These are phyloP conservation scores for Trochalopteron elliotii DNA, from an alignment of 2,113 vertebrate species.

Conservation along the genomic window DNA sequence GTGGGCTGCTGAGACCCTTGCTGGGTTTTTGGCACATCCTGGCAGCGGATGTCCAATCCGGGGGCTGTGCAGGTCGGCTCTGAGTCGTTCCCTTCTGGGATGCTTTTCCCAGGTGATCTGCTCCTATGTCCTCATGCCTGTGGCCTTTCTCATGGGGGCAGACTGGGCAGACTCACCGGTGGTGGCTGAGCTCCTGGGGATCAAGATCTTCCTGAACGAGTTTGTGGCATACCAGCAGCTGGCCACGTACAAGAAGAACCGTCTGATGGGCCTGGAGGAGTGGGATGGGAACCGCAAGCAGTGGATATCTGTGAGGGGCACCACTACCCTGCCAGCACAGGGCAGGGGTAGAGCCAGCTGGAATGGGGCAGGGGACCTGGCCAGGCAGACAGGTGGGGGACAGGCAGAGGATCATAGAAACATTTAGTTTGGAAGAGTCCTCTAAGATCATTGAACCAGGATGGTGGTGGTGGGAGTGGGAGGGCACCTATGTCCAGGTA, in stretches of 20 bases:
- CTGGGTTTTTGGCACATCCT: not conserved
- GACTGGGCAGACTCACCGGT: constrained; percentile 80
- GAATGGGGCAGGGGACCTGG: not conserved
- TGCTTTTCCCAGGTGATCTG: constrained; percentile 83
- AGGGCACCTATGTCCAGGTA: not conserved
- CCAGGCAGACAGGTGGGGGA: not conserved
- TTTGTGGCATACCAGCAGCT: constrained; percentile 91
- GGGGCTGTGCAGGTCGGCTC: not conserved
- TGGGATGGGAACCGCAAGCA: constrained; percentile 63
- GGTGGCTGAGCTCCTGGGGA: constrained; percentile 89
- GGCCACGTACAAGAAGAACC: constrained; percentile 77
- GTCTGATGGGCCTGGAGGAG: constrained; percentile 77
- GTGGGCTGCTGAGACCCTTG: not conserved
- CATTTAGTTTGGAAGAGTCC: not conserved
- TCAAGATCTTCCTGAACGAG: constrained; percentile 93
- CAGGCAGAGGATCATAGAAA: not conserved
- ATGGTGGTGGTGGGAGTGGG: not conserved
- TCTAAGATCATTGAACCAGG: not conserved
- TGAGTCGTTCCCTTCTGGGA: not conserved
- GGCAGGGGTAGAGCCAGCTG: not conserved
- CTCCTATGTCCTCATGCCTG: constrained; percentile 90
- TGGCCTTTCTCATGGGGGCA: constrained; percentile 93
- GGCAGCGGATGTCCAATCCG: rapidly evolving
- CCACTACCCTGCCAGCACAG: not conserved
- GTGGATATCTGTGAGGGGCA: constrained; percentile 87